Evolutionary conservation across 2,797 vertebrate genomes (phyloP).

Genomic region (Halcyon smyrnensis): DNA sequence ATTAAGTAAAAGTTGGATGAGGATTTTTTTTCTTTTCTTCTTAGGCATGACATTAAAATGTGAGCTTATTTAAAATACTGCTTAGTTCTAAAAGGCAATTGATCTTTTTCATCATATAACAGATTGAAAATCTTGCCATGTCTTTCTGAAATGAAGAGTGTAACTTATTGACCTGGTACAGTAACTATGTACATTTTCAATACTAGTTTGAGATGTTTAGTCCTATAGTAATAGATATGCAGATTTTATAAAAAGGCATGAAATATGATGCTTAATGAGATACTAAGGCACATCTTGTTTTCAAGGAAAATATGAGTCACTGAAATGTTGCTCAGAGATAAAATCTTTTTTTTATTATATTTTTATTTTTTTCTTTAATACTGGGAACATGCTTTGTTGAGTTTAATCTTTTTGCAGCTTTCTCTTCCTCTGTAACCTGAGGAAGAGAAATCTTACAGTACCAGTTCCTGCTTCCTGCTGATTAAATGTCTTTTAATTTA

Average conservation of each 20-base stretch:
- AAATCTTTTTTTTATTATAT: conserved; percentile 31
- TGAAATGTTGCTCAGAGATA: conserved; percentile 7
- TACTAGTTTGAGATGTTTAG: background rate
- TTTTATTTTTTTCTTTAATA: background rate
- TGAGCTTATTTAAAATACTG: background rate
- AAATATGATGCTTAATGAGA: background rate
- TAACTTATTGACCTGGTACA: background rate
- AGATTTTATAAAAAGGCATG: background rate
- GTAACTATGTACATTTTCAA: background rate
- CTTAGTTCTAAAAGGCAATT: background rate
- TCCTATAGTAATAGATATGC: background rate
- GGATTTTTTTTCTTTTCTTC: background rate
- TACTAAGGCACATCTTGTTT: background rate
- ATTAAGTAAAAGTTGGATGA: background rate
- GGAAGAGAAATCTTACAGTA: background rate
- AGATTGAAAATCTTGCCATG: background rate
- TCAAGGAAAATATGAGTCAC: background rate
- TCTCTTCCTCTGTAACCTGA: background rate
- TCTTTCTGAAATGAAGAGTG: background rate
- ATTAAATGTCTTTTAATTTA: conserved; percentile 41
- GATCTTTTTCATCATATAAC: background rate
- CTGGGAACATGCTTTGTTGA: conserved; percentile 33
- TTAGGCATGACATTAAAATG: background rate
- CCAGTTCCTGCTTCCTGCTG: background rate
- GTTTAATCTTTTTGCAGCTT: conserved; percentile 34